These are phyloP conservation scores for Babylonia areolata DNA, from an alignment of 1,140 invertebrate genomes.

Conservation along the genomic window DNA sequence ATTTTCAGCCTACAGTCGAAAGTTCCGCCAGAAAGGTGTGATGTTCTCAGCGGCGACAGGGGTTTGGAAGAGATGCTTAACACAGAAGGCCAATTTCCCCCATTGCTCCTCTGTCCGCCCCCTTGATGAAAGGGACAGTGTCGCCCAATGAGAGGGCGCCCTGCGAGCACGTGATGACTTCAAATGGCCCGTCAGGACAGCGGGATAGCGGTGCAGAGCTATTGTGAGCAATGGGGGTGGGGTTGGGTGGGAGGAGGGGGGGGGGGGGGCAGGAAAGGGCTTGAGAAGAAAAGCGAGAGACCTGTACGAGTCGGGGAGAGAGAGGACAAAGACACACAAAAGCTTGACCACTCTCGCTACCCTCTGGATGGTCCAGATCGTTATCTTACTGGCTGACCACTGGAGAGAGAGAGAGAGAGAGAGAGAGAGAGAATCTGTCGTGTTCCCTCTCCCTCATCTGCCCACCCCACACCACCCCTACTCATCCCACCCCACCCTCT, in stretches of 20 bases:
- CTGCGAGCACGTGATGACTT: neutral
- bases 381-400: constrained; percentile 12
- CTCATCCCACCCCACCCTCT: neutral
- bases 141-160: neutral
- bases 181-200: neutral
- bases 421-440: neutral
- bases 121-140: constrained; percentile 16
- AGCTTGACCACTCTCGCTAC: neutral
- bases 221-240: neutral
- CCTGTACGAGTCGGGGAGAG: too few relatives aligned
- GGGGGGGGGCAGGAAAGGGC: neutral
- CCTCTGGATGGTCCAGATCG: neutral
- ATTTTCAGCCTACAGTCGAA: too few relatives aligned
- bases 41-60: neutral
- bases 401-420: too few relatives aligned
- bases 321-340: neutral
- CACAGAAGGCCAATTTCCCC: neutral
- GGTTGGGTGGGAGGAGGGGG: too few relatives aligned
- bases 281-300: too few relatives aligned
- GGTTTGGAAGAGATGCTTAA: neutral
- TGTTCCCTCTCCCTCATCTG: neutral
- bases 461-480: neutral
- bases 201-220: neutral
- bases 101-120: neutral
- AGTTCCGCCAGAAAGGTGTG: neutral